Evolutionary conservation across 2,113 vertebrate species (phyloP).

Genomic region (Gallinago paraguaiae): DNA sequence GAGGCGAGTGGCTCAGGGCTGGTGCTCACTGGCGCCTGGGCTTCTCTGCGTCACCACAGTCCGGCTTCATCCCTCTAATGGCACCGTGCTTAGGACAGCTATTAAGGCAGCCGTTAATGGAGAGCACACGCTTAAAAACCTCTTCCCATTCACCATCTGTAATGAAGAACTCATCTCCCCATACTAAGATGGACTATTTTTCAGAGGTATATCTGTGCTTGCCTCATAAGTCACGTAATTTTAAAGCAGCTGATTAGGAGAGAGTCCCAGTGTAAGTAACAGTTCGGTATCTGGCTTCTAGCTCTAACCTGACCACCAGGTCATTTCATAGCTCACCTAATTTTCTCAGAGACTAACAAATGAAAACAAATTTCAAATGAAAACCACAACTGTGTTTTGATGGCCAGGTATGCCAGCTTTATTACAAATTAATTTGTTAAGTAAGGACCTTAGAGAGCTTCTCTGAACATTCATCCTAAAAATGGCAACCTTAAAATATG

Average conservation of each 20-base stretch:
- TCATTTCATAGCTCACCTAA: not conserved
- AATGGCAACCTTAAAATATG: not conserved
- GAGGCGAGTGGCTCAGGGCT: not conserved
- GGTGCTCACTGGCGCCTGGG: accelerated
- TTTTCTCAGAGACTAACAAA: not conserved
- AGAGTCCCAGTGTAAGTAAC: not conserved
- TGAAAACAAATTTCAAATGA: not conserved
- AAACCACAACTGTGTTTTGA: not conserved
- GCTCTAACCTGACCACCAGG: not conserved
- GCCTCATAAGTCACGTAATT: not conserved
- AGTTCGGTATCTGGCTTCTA: not conserved
- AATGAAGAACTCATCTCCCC: not conserved
- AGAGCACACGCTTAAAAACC: not conserved
- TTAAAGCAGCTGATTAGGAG: not conserved
- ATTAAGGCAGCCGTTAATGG: not conserved
- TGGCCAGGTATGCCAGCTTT: not conserved
- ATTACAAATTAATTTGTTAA: not conserved
- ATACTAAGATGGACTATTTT: not conserved
- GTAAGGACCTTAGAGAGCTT: not conserved
- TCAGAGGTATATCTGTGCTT: not conserved
- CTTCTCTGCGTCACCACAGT: not conserved
- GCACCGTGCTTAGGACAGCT: not conserved
- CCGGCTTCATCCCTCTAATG: not conserved
- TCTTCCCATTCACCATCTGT: not conserved
- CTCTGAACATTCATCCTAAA: not conserved